These are phyloP conservation scores for Drosophila elegans DNA, from an alignment of 1,140 invertebrate species.

Conservation along the genomic window DNA sequence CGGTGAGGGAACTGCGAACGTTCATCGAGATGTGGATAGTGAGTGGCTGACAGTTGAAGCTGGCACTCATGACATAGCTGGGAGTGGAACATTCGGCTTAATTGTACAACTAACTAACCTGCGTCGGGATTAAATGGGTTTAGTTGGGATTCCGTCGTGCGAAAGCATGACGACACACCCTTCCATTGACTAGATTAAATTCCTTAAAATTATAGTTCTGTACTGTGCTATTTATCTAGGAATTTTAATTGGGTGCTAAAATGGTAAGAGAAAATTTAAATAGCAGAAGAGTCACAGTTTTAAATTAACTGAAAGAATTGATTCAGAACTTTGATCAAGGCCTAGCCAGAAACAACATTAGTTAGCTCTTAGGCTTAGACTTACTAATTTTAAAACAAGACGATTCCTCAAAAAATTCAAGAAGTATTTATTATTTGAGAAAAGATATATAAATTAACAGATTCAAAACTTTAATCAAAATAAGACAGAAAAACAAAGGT, in stretches of 20 bases:
- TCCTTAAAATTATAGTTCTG: conserved; percentile 8
- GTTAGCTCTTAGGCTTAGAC: too few relatives aligned
- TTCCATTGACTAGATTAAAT: conserved; percentile 13
- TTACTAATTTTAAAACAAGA: too few relatives aligned
- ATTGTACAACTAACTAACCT: conserved; percentile 34
- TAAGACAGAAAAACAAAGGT: too few relatives aligned
- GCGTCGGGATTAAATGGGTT: conserved; percentile 28
- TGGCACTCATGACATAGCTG: conserved; percentile 13
- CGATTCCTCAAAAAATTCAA: too few relatives aligned
- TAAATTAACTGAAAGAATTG: too few relatives aligned
- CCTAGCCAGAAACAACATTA: too few relatives aligned
- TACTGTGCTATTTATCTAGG: conserved; percentile 11
- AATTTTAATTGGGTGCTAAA: conserved; percentile 17
- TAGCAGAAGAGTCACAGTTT: too few relatives aligned
- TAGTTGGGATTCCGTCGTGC: conserved; percentile 24
- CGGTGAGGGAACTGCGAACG: background rate
- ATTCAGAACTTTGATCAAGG: too few relatives aligned
- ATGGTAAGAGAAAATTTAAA: background rate
- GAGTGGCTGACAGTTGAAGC: conserved; percentile 29
- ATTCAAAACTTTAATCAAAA: too few relatives aligned
- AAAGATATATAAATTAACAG: too few relatives aligned
- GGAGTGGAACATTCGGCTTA: conserved; percentile 16
- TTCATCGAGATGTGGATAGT: background rate
- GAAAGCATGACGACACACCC: background rate
- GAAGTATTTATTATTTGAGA: too few relatives aligned